These are phyloP conservation scores for Lomographa bimaculata DNA, from an alignment of 2,888 invertebrate genomes.

Conservation along the genomic window DNA sequence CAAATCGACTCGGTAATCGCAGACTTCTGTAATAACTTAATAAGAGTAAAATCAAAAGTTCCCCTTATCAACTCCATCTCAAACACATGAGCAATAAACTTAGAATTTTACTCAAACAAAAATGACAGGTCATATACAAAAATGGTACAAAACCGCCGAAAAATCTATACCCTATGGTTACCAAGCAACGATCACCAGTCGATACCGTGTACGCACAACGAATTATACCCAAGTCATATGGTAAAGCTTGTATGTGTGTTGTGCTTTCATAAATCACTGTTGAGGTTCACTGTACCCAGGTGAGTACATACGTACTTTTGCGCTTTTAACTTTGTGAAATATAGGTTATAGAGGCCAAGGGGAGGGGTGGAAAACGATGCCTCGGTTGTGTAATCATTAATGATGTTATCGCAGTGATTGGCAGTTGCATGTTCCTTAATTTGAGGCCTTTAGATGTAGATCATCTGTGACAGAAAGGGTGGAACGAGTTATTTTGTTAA, in stretches of 20 bases:
- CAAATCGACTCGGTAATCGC: too few relatives aligned
- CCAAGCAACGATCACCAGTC: conserved; percentile 49
- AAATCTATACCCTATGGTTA: too few relatives aligned
- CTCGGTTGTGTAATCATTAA: conserved; percentile 20
- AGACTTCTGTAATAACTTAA: too few relatives aligned
- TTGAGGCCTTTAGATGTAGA: too few relatives aligned
- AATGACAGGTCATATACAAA: too few relatives aligned
- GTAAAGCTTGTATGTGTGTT: conserved; percentile 45
- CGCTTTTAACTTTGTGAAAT: conserved; percentile 22
- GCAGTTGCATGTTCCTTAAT: conserved; percentile 16
- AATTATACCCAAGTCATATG: conserved; percentile 51
- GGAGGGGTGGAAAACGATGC: conserved; percentile 5
- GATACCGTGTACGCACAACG: conserved; percentile 48
- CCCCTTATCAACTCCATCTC: too few relatives aligned
- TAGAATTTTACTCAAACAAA: too few relatives aligned
- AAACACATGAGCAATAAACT: too few relatives aligned
- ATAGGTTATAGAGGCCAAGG: conserved; percentile 14
- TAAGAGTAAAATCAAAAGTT: too few relatives aligned
- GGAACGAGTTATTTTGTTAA: not conserved
- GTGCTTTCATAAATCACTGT: conserved; percentile 45
- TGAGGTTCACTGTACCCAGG: too few relatives aligned
- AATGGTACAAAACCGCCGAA: conserved; percentile 43
- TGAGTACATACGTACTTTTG: conserved; percentile 34
- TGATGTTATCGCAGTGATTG: conserved; percentile 22
- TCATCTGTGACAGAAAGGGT: too few relatives aligned